Percentiles rank a stretch among this genome's conserved stretches.
phyloP scores from a whole-genome alignment of 92 coral and sea anemone genomes.

The Epizoanthus scotinus region DNA sequence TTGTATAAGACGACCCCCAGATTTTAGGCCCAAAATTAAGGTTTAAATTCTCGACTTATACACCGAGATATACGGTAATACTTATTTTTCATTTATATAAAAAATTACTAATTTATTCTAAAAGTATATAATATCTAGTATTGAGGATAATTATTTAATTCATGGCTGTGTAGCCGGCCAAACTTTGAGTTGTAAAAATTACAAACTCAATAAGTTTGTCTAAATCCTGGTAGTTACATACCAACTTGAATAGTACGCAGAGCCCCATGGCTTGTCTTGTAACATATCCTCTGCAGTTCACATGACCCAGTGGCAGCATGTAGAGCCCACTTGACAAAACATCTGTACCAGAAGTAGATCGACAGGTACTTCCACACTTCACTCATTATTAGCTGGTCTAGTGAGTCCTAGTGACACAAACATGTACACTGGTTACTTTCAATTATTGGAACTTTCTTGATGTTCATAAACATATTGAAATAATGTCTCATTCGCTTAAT shows the following conservation, averaged over 20 bases:
- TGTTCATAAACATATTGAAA: not conserved
- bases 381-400: conserved; percentile 64
- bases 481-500: no score
- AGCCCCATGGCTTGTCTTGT: conserved; percentile 81
- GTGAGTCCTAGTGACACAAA: conserved; percentile 50
- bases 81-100: no score
- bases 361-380: conserved; percentile 84
- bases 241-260: conserved; percentile 84
- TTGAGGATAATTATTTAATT: no score
- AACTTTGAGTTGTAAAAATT: no score
- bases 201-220: not conserved
- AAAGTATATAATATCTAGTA: no score
- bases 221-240: conserved; percentile 21
- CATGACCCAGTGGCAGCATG: conserved; percentile 88
- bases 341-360: conserved; percentile 90
- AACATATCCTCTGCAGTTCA: conserved; percentile 90
- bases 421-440: not conserved
- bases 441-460: not conserved
- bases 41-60: no score
- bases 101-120: no score
- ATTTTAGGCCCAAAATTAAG: no score
- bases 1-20: no score
- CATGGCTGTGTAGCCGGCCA: no score
- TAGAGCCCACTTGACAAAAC: conserved; percentile 82
- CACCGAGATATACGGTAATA: no score